These are phyloP conservation scores for Dusona sp. DNA, from an alignment of 2,888 invertebrate genomes.

Conservation along the genomic window DNA sequence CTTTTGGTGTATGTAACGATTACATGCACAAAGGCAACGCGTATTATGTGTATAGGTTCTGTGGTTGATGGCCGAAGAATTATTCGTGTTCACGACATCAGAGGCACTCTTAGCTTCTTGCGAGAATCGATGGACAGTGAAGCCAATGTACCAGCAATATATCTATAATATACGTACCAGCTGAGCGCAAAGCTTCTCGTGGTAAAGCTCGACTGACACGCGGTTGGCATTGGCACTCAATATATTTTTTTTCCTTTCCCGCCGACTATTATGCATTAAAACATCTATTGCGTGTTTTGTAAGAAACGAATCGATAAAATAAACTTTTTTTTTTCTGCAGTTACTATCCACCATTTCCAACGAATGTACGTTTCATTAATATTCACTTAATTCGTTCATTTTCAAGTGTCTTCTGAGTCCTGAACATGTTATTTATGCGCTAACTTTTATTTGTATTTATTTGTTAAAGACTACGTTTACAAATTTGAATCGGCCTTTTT, in stretches of 20 bases:
- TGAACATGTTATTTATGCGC: not conserved
- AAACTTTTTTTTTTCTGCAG: not conserved
- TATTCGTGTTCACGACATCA: constrained; percentile 60
- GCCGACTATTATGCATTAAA: constrained; percentile 41
- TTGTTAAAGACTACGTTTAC: not conserved
- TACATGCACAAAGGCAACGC: not conserved
- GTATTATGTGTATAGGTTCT: constrained; percentile 24
- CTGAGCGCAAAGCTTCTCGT: constrained; percentile 37
- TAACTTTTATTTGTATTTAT: not conserved
- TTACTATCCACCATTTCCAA: not conserved
- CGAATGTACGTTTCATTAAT: constrained; percentile 4
- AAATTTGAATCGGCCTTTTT: not conserved
- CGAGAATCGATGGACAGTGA: constrained; percentile 61
- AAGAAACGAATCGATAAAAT: constrained; percentile 47
- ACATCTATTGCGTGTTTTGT: constrained; percentile 48
- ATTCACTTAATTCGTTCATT: not conserved
- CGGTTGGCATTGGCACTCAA: constrained; percentile 60
- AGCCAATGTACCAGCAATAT: constrained; percentile 38
- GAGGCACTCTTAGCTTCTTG: constrained; percentile 53
- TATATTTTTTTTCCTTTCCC: constrained; percentile 35
- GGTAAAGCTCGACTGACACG: constrained; percentile 56
- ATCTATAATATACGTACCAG: constrained; percentile 39
- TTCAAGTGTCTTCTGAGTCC: not conserved
- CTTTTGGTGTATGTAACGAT: not conserved
- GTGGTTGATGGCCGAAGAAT: constrained; percentile 36